Conservation (phyloP, 2,113 vertebrate species). For the Prionailurus viverrinus region DNA sequence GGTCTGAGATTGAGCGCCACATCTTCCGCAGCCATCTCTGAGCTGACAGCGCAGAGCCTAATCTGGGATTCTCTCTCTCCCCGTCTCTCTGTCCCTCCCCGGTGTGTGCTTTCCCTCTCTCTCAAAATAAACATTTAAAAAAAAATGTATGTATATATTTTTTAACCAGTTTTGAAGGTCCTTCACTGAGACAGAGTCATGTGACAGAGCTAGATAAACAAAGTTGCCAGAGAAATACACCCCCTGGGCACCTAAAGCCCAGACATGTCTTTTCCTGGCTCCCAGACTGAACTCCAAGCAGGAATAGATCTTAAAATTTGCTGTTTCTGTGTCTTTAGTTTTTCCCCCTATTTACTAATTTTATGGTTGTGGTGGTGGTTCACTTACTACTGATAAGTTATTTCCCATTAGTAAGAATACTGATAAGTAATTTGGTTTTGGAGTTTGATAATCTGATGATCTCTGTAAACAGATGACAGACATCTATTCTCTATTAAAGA, state of each 20-base stretch:
- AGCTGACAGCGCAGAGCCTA: no score
- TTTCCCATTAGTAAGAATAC: background rate
- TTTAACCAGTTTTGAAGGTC: background rate
- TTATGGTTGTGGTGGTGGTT: background rate
- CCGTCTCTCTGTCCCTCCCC: no score
- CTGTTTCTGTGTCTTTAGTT: background rate
- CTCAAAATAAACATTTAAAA: no score
- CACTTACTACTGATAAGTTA: background rate
- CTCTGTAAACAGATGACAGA: background rate
- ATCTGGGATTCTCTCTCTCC: no score
- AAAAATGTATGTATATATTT: background rate
- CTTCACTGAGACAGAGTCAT: background rate
- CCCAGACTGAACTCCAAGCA: background rate
- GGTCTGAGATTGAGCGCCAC: no score
- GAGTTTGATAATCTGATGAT: background rate
- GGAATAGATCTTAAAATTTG: background rate
- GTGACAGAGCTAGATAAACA: background rate
- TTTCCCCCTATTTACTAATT: background rate
- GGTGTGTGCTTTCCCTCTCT: no score
- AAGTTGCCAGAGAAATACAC: background rate
- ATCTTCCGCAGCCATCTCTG: no score
- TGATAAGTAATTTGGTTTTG: background rate
- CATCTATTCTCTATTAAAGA: background rate
- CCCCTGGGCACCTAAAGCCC: background rate
- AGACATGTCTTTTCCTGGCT: background rate